A percentile compares a stretch with the other conserved stretches of the same genome.
These are phyloP conservation scores for Paramacrobiotus metropolitanus DNA, from an alignment of 1,140 invertebrate genomes.

Conservation along the genomic window DNA sequence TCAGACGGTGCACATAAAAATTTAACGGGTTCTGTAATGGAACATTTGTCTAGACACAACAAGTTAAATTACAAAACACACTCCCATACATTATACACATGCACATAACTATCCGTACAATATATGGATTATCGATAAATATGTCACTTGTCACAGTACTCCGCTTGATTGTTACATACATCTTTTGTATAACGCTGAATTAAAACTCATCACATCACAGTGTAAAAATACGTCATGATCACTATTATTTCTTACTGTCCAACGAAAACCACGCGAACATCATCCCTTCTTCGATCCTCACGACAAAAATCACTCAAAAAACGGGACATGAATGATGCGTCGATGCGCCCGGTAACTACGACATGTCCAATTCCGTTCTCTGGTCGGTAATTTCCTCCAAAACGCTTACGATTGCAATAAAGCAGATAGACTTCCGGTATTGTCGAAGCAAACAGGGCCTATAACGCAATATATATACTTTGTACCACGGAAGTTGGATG, in stretches of 20 bases:
- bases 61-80: too few relatives aligned
- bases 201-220: too few relatives aligned
- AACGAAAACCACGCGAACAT: not conserved
- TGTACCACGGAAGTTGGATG: not conserved
- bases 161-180: too few relatives aligned
- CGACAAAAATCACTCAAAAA: not conserved
- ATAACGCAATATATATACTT: not conserved
- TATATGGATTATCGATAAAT: too few relatives aligned
- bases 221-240: not conserved
- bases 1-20: too few relatives aligned
- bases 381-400: not conserved
- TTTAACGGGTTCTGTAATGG: too few relatives aligned
- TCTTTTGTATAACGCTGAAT: too few relatives aligned
- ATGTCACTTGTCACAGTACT: too few relatives aligned
- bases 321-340: not conserved
- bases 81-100: too few relatives aligned
- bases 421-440: not conserved
- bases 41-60: too few relatives aligned
- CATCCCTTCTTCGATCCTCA: not conserved
- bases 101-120: too few relatives aligned
- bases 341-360: not conserved
- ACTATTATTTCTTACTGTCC: not conserved
- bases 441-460: not conserved
- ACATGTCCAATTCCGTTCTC: not conserved
- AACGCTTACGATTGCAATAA: not conserved